These are phyloP conservation scores for Athetis lepigone DNA, from an alignment of 2,888 invertebrate species.

Conservation along the genomic window DNA sequence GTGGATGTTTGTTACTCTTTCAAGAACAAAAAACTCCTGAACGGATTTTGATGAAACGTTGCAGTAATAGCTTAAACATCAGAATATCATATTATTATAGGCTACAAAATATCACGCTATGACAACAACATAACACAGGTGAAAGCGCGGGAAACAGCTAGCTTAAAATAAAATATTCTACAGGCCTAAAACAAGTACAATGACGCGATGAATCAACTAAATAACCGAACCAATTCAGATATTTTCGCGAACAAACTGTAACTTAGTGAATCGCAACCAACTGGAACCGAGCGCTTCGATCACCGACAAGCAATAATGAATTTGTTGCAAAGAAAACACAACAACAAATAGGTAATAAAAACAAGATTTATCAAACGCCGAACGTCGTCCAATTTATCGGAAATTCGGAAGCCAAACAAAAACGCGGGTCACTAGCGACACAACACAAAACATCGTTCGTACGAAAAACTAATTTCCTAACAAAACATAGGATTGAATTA, in stretches of 20 bases:
- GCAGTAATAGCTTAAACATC: no score
- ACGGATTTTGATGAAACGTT: no score
- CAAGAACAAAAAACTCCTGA: no score
- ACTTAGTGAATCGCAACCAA: background rate
- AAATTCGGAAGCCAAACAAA: conserved; percentile 46
- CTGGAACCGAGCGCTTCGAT: background rate
- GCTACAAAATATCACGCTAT: no score
- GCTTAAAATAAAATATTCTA: no score
- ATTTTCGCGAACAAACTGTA: background rate
- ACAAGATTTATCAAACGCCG: conserved; percentile 54
- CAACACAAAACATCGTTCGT: conserved; percentile 46
- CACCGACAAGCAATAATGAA: conserved; percentile 29
- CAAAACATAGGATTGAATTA: conserved; percentile 64
- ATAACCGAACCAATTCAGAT: background rate
- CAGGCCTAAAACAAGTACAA: no score
- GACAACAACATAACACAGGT: no score
- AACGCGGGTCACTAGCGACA: conserved; percentile 42
- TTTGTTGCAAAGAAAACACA: conserved; percentile 45
- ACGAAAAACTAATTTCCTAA: conserved; percentile 57
- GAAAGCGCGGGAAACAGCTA: no score
- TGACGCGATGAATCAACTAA: background rate
- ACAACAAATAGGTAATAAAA: conserved; percentile 49
- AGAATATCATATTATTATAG: no score
- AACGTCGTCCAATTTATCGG: conserved; percentile 50
- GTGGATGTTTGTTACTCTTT: no score